phyloP scores from a whole-genome alignment of 2,888 invertebrate species.

The Strigamia crassipes region DNA sequence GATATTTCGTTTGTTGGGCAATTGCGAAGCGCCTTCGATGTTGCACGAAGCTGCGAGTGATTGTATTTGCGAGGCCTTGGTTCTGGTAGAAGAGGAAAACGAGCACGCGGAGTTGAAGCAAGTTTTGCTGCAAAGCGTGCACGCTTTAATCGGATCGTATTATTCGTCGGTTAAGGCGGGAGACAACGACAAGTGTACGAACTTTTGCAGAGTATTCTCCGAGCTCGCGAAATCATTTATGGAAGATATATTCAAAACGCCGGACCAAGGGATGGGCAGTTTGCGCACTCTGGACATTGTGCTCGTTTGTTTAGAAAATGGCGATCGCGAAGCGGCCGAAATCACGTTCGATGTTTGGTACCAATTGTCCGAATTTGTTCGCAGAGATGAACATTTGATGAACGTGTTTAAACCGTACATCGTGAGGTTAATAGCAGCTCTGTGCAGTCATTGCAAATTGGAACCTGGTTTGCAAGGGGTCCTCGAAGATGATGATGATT shows the following conservation, averaged over 20 bases:
- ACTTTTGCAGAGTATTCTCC: constrained; percentile 93
- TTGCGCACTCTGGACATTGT: constrained; percentile 84
- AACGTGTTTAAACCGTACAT: constrained; percentile 93
- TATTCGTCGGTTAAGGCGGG: constrained; percentile 90
- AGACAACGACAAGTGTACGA: constrained; percentile 86
- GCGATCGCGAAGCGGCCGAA: constrained; percentile 91
- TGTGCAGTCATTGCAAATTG: constrained; percentile 93
- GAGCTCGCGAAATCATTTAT: constrained; percentile 90
- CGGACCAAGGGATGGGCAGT: constrained; percentile 59
- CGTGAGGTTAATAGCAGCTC: constrained; percentile 81
- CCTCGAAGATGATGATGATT: constrained; percentile 81
- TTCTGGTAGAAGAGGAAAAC: constrained; percentile 69
- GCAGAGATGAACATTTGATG: constrained; percentile 87
- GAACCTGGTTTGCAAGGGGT: constrained; percentile 89
- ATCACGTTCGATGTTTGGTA: constrained; percentile 98
- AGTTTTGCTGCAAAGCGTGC: constrained; percentile 79
- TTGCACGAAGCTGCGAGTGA: constrained; percentile 90
- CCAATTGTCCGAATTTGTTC: constrained; percentile 89
- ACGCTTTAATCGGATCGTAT: constrained; percentile 80
- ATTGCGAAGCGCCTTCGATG: constrained; percentile 57
- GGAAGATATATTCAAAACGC: constrained; percentile 72
- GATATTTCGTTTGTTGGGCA: constrained; percentile 64
- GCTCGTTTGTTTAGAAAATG: constrained; percentile 90
- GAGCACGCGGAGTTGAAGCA: constrained; percentile 73
- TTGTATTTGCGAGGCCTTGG: constrained; percentile 82